These are phyloP conservation scores for Aphelinus atriplicis DNA, from an alignment of 1,140 invertebrate genomes.

Conservation along the genomic window DNA sequence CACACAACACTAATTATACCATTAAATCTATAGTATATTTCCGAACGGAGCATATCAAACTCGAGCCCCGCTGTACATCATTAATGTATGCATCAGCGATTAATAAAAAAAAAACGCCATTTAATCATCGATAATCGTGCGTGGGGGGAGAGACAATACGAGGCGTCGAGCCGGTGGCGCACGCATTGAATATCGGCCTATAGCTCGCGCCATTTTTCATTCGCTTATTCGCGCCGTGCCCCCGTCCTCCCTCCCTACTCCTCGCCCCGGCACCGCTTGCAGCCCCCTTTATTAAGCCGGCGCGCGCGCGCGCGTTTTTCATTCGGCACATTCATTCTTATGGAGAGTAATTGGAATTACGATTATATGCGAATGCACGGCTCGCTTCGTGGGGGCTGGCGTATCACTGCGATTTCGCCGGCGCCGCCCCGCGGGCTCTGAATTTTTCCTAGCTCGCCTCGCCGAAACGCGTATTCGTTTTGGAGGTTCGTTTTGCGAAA, in stretches of 20 bases:
- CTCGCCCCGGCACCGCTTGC: constrained; percentile 4
- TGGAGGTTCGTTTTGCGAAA: no score
- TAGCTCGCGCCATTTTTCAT: constrained; percentile 18
- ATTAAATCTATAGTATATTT: no score
- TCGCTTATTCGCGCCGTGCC: constrained; percentile 10
- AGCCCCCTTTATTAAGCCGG: constrained; percentile 30
- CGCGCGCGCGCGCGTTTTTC: constrained; percentile 13
- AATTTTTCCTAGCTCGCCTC: no score
- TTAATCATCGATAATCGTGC: no score
- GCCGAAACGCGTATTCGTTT: no score
- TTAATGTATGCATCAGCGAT: no score
- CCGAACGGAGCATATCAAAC: no score
- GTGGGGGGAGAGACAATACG: background rate
- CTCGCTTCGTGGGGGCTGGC: background rate
- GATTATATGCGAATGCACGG: constrained; percentile 30
- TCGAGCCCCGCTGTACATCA: no score
- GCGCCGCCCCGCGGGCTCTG: no score
- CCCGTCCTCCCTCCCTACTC: constrained; percentile 1
- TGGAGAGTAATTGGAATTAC: constrained; percentile 39
- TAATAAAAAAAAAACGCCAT: no score
- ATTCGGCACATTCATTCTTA: constrained; percentile 33
- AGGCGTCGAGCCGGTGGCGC: background rate
- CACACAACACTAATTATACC: no score
- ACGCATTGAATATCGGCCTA: constrained; percentile 31
- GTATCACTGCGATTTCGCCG: no score